Base-by-base conservation (phyloP, 2,113 vertebrate species). In the Gila orcuttii region DNA sequence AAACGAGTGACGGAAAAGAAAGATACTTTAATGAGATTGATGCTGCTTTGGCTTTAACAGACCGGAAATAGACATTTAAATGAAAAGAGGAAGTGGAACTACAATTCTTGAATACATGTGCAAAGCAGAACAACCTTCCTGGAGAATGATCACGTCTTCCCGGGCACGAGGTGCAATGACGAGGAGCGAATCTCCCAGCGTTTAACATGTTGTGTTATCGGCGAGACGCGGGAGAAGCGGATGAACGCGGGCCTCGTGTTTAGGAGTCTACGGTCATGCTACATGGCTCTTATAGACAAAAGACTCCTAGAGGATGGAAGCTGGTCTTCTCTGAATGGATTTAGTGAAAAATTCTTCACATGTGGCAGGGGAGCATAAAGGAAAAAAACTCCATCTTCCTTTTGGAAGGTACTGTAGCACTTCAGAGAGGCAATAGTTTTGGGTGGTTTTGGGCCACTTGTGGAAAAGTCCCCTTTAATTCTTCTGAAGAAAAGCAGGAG, bases 171-270 rank as follows among this genome's bases (percentile, higher is more conserved):
- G 82, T 79, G 85, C 85, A 88, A 36, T 60, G 79, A 25, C 31
- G 28, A 84, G 81, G 78, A 73, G 25, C 57, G 19, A 79, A 79
- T 87, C 83, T 89, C 89, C 52, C 57, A 86, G 90, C 68, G 88
- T 84, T 89, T 71, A 91, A 89, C 89, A 86, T 92, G 89, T 92
- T 94, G 94, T 93, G 92, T 95, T 94, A 95, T 76, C 69, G 28
- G 88, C 87, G 89, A 93, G 89, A 57, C 19, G 6, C 6, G 50
- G 15, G 50, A 90, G 57, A 75, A 7, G 86, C 28, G 64, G 79
- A 86, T 42, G 80, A 74, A 66, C 55, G 21, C 59, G n/a, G 82
- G 88, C 62, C 79, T 81, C 64, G 17, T 45, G 80, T 23, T 36
- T 75, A 36, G 57, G 81, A 76, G 64, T 31, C 74, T 50, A 21